Base-by-base conservation (phyloP, 2,888 invertebrate genomes). In the Carcina quercana region DNA sequence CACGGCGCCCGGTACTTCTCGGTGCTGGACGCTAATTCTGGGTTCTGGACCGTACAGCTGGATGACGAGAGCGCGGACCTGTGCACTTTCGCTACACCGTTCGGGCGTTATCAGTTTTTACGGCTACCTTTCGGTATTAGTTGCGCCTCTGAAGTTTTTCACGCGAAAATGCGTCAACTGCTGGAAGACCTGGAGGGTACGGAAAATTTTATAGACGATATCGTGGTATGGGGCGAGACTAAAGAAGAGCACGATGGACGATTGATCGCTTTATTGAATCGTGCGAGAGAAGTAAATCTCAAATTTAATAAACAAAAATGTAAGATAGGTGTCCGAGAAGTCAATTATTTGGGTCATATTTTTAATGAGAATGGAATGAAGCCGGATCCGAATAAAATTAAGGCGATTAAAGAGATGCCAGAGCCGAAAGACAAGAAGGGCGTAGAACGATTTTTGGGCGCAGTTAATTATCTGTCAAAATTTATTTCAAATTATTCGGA, bases 61-160 rank as follows among this genome's bases (percentile, higher is more conserved):
- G 42, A 47, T 24, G 35, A 37, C 5, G 35, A 34, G 3, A 47
- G 49, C 27, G 42, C 47, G 1, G 38, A 45, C 17, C 24, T 50
- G 5, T 49, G 47, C 27, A 53, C 50, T 2, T 53, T 49, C 25
- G 29, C 15, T 7, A 42, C 43, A 1, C 43, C 42, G 0, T 42
- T 40, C 13, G 43, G 42, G 1, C 13, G 43, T 4, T 49, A 42
- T 33, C 35, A 37, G 13, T 53, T 42, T 36, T 28, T 45, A 13
- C 30, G 44, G 2, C 17, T 50, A 17, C 48, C 53, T 1, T 50
- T 30, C 22, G 45, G 47, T 4, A 36, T 51, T 4, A 12, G 7
- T 5, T 26, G 12, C 2, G 26, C 26, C n/a, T 15, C 26, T 8
- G 26, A 26, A 10, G 34, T 49, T 6, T 51, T 46, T 35, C 48